These are phyloP conservation scores for Torymus texanus DNA, from an alignment of 2,888 invertebrate genomes.

Conservation along the genomic window DNA sequence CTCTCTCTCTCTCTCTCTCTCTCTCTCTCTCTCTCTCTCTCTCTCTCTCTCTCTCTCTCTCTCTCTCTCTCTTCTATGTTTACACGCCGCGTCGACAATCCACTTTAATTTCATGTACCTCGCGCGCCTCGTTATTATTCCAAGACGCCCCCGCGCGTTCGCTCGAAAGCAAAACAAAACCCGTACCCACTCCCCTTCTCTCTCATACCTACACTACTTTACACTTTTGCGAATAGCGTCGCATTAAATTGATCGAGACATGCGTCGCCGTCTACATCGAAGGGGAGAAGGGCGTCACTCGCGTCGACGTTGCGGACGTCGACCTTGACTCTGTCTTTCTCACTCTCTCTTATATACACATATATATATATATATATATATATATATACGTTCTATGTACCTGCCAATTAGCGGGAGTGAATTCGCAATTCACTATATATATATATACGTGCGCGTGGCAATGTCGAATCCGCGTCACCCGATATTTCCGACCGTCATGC, in stretches of 20 bases:
- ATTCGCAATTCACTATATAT: constrained; percentile 36
- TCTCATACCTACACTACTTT: not conserved
- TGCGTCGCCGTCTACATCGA: not conserved
- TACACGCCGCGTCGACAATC: not conserved
- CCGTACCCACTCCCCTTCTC: not conserved
- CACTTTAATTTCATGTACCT: not conserved
- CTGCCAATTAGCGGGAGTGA: constrained; percentile 44
- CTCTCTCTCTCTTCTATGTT: not conserved
- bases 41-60: no score
- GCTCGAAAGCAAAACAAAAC: not conserved
- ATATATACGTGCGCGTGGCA: no score
- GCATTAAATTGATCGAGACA: not conserved
- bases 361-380: no score
- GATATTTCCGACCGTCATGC: no score
- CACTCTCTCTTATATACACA: not conserved
- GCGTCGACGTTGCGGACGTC: not conserved
- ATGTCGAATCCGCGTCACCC: no score
- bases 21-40: no score
- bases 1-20: no score
- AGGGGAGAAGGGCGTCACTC: no score
- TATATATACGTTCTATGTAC: not conserved
- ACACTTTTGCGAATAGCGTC: no score
- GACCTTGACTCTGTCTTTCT: constrained; percentile 29
- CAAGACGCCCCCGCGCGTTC: not conserved
- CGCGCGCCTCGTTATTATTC: not conserved